Conservation (phyloP, 2,797 vertebrate genomes). For the Mastacembelus armatus region DNA sequence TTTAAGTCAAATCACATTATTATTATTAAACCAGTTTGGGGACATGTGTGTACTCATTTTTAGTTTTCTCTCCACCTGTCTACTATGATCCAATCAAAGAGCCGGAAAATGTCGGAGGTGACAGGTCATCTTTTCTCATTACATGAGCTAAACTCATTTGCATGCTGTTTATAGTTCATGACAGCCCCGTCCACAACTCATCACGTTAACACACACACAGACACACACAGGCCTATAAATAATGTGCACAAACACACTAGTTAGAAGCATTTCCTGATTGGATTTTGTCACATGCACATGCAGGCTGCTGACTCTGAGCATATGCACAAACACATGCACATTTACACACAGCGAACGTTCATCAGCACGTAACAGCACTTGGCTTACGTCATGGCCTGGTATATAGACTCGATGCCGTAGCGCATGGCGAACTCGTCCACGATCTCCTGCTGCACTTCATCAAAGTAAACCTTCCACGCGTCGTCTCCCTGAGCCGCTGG, state of each 20-base stretch:
- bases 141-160: conserved; percentile 62
- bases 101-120: conserved; percentile 34
- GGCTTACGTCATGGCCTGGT: conserved; percentile 98
- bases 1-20: conserved; percentile 29
- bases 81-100: conserved; percentile 38
- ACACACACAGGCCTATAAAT: conserved; percentile 17
- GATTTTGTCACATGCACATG: conserved; percentile 19
- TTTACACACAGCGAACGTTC: conserved; percentile 6
- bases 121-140: conserved; percentile 65
- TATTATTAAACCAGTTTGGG: conserved; percentile 26
- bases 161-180: conserved; percentile 60
- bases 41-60: not conserved
- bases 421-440: conserved; percentile 98
- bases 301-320: not conserved
- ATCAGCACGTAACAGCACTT: not conserved
- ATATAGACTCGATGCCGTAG: conserved; percentile 96
- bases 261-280: conserved; percentile 53
- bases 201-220: conserved; percentile 17
- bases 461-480: conserved; percentile 97
- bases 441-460: conserved; percentile 94
- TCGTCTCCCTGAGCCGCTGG: conserved; percentile 92
- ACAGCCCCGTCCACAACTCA: conserved; percentile 16
- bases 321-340: conserved; percentile 2
- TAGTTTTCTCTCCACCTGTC: conserved; percentile 19
- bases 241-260: conserved; percentile 18